phyloP scores from a whole-genome alignment of 2,888 invertebrate genomes.

The Himalopsyche tibetana region DNA sequence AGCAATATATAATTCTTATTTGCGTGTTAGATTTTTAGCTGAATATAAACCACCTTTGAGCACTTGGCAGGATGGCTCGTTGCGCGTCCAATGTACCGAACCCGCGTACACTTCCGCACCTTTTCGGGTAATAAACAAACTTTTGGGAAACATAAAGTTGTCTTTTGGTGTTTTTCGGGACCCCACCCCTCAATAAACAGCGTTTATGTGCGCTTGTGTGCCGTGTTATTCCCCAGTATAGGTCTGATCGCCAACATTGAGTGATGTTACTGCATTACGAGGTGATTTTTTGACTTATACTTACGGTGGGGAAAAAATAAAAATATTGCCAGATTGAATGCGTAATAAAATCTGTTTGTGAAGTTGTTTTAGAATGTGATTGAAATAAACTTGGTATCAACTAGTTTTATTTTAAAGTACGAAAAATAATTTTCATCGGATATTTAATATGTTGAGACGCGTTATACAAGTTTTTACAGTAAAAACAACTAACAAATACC shows the following conservation, averaged over 20 bases:
- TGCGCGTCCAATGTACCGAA: conserved; percentile 63
- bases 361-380: too few relatives aligned
- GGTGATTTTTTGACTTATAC: too few relatives aligned
- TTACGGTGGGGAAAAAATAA: too few relatives aligned
- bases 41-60: conserved; percentile 26
- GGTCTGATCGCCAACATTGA: not conserved
- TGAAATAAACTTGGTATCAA: too few relatives aligned
- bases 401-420: too few relatives aligned
- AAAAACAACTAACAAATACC: too few relatives aligned
- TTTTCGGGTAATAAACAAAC: conserved; percentile 64
- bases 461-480: too few relatives aligned
- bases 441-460: too few relatives aligned
- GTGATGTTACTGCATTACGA: too few relatives aligned
- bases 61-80: conserved; percentile 37
- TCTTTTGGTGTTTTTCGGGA: conserved; percentile 44
- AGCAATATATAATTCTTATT: conserved; percentile 1
- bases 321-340: too few relatives aligned
- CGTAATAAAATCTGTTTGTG: too few relatives aligned
- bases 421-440: too few relatives aligned
- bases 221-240: conserved; percentile 31
- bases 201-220: conserved; percentile 34
- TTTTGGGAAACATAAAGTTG: conserved; percentile 63
- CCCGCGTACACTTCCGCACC: conserved; percentile 60
- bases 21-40: not conserved
- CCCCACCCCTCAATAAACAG: conserved; percentile 51